These are phyloP conservation scores for Limnephilus rhombicus DNA, from an alignment of 2,888 invertebrate species.

Conservation along the genomic window DNA sequence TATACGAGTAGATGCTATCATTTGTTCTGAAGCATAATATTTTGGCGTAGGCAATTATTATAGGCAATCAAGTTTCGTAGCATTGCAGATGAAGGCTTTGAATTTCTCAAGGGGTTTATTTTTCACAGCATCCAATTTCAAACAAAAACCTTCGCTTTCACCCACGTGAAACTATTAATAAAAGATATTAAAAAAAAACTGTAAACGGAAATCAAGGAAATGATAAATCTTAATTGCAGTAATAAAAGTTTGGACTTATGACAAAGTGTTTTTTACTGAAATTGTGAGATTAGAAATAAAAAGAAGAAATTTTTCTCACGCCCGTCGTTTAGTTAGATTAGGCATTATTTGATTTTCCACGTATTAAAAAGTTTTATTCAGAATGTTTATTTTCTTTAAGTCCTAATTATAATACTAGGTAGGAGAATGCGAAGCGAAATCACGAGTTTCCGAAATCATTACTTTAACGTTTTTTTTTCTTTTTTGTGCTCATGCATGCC, in stretches of 20 bases:
- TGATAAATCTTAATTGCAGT: background rate
- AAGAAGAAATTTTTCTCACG: background rate
- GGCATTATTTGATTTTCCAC: background rate
- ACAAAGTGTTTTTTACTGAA: background rate
- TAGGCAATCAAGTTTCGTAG: background rate
- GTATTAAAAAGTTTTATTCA: background rate
- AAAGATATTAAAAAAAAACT: background rate
- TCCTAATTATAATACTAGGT: too few relatives aligned
- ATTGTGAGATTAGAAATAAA: background rate
- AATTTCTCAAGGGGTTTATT: background rate
- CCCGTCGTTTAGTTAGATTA: background rate
- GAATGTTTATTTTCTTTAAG: background rate
- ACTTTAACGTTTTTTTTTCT: background rate
- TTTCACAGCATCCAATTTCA: background rate
- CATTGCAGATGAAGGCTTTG: background rate
- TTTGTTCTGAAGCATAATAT: background rate
- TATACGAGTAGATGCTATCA: background rate
- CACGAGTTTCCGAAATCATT: background rate
- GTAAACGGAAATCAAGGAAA: background rate
- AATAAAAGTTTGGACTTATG: background rate
- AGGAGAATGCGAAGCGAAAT: background rate
- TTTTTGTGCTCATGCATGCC: background rate
- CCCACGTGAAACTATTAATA: background rate
- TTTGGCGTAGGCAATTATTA: background rate
- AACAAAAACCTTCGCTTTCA: background rate